These are phyloP conservation scores for Venustoraphidia nigricollis DNA, from an alignment of 2,888 invertebrate species.

Conservation along the genomic window DNA sequence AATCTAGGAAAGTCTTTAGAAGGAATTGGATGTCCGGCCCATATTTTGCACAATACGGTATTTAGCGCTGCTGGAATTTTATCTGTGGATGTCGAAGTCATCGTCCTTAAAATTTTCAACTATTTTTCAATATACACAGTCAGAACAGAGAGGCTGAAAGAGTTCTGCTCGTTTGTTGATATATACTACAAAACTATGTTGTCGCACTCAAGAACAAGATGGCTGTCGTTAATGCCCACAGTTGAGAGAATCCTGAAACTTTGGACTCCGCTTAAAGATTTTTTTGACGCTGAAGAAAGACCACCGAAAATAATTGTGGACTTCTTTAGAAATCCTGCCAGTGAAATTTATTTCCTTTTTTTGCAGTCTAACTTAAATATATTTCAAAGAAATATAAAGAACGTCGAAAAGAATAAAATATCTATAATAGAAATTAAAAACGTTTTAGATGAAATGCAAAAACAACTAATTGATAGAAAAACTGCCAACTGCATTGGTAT, in stretches of 20 bases:
- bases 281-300: background rate
- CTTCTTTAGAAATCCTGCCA: constrained; percentile 6
- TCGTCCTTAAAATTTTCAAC: constrained; percentile 1
- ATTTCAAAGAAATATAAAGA: too few species aligned
- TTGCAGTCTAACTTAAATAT: too few species aligned
- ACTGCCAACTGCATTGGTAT: too few species aligned
- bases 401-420: too few species aligned
- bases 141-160: constrained; percentile 1
- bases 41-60: constrained; percentile 15
- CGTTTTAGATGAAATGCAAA: too few species aligned
- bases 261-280: background rate
- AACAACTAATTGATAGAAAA: too few species aligned
- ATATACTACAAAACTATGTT: background rate
- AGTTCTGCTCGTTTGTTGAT: background rate
- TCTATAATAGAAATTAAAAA: too few species aligned
- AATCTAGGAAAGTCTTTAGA: constrained; percentile 12
- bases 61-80: constrained; percentile 13
- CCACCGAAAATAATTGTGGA: background rate
- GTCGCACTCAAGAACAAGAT: constrained; percentile 1
- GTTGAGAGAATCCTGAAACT: too few species aligned
- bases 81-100: constrained; percentile 2
- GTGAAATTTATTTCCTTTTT: too few species aligned
- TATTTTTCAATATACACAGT: constrained; percentile 4
- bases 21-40: constrained; percentile 15
- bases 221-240: constrained; percentile 1